These are phyloP conservation scores for Tinamus guttatus DNA, from an alignment of 2,113 vertebrate genomes.

Conservation along the genomic window DNA sequence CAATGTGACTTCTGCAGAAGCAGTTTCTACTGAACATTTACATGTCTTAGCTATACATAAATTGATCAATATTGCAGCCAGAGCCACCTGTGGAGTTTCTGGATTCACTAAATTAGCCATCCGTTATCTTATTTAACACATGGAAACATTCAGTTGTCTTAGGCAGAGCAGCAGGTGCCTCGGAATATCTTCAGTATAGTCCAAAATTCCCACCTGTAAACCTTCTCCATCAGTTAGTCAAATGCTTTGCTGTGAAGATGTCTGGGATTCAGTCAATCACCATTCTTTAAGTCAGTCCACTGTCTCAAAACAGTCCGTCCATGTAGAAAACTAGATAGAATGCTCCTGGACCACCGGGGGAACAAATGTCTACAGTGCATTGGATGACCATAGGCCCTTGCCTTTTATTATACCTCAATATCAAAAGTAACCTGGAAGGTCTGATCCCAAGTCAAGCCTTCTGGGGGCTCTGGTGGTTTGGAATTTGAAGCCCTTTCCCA, in stretches of 20 bases:
- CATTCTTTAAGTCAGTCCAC: background rate
- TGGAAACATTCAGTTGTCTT: background rate
- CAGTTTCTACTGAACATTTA: background rate
- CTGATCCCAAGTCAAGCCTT: background rate
- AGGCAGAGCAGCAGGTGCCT: background rate
- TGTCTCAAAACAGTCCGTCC: fast-evolving
- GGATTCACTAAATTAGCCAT: background rate
- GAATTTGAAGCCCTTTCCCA: conserved; percentile 1
- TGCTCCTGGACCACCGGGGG: background rate
- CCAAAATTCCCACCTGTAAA: background rate
- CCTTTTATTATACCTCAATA: background rate
- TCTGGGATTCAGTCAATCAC: background rate
- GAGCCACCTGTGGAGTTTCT: background rate
- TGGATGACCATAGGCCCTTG: background rate
- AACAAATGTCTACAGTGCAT: background rate
- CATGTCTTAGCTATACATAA: background rate
- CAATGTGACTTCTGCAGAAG: background rate
- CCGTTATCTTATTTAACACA: background rate
- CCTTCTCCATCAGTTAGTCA: background rate
- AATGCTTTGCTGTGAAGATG: background rate
- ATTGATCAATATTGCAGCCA: background rate
- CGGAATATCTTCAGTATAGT: background rate
- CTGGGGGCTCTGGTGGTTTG: background rate
- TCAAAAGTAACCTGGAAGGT: background rate
- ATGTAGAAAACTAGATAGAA: no score